Percentiles rank a stretch among this genome's conserved stretches.
Conservation (phyloP, 37 sponge, comb jelly and placozoan species). For the Agelas oroides region DNA sequence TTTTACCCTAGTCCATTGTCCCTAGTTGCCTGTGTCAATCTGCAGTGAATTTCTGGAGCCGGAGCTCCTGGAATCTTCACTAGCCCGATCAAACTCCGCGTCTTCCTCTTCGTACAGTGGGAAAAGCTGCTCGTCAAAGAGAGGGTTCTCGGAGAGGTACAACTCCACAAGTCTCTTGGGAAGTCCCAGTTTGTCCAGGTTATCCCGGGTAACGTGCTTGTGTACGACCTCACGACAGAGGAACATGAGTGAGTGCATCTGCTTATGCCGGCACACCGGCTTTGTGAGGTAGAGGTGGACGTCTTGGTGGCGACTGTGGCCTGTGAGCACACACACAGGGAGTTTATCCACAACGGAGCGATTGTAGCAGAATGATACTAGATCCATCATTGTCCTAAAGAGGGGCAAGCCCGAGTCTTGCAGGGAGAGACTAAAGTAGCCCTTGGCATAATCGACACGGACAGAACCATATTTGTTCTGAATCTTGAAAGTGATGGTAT, state of each 20-base stretch:
- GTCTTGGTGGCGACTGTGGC: conserved; percentile 37
- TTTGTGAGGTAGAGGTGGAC: conserved; percentile 61
- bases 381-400: conserved; percentile 54
- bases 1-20: no score
- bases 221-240: conserved; percentile 44
- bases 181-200: conserved; percentile 32
- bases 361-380: conserved; percentile 49
- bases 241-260: conserved; percentile 60
- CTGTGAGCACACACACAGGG: conserved; percentile 69
- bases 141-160: conserved; percentile 57
- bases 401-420: conserved; percentile 68
- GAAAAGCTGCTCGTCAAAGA: conserved; percentile 52
- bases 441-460: conserved; percentile 78
- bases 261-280: conserved; percentile 50
- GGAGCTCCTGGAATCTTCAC: not conserved
- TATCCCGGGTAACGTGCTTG: conserved; percentile 48
- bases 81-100: not conserved
- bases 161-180: conserved; percentile 45
- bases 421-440: conserved; percentile 67
- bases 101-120: conserved; percentile 7
- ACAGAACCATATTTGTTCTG: conserved; percentile 62
- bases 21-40: conserved; percentile 35
- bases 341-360: conserved; percentile 40
- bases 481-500: conserved; percentile 79
- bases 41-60: conserved; percentile 29